Evolutionary conservation across 2,888 invertebrate species (phyloP).

Genomic region (Synergus japonicus): DNA sequence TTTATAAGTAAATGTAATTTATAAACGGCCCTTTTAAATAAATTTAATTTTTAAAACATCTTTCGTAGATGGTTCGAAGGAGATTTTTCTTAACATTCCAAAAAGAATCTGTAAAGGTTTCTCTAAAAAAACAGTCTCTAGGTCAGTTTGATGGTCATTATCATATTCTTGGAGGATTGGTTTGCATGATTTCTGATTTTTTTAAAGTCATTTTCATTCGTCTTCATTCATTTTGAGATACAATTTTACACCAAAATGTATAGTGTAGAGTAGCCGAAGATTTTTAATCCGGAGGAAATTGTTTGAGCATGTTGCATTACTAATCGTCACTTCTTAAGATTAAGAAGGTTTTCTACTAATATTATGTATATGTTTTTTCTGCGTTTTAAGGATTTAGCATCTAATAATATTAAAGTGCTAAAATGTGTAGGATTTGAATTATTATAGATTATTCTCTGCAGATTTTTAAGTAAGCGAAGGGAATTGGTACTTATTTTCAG

Average conservation of each 20-base stretch:
- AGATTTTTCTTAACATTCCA: not conserved
- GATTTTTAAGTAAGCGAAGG: not conserved
- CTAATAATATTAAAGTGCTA: not conserved
- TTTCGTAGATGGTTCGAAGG: not conserved
- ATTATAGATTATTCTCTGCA: not conserved
- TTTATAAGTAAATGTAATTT: not conserved
- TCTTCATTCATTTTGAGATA: constrained; percentile 50
- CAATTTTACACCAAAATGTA: constrained; percentile 45
- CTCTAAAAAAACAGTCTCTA: constrained; percentile 63
- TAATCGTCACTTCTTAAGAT: not conserved
- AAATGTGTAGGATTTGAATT: not conserved
- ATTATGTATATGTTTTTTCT: not conserved
- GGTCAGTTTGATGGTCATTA: constrained; percentile 72
- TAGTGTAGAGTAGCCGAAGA: constrained; percentile 14
- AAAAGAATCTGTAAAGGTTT: not conserved
- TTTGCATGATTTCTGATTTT: constrained; percentile 52
- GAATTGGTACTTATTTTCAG: not conserved
- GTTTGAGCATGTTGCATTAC: constrained; percentile 11
- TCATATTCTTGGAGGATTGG: constrained; percentile 53
- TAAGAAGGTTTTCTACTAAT: not conserved
- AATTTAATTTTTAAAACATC: not conserved
- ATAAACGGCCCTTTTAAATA: not conserved
- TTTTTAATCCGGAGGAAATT: not conserved
- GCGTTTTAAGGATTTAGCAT: not conserved
- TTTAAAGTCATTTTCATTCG: constrained; percentile 46